phyloP scores from a whole-genome alignment of 2,113 vertebrate genomes.

The Corythoichthys intestinalis region DNA sequence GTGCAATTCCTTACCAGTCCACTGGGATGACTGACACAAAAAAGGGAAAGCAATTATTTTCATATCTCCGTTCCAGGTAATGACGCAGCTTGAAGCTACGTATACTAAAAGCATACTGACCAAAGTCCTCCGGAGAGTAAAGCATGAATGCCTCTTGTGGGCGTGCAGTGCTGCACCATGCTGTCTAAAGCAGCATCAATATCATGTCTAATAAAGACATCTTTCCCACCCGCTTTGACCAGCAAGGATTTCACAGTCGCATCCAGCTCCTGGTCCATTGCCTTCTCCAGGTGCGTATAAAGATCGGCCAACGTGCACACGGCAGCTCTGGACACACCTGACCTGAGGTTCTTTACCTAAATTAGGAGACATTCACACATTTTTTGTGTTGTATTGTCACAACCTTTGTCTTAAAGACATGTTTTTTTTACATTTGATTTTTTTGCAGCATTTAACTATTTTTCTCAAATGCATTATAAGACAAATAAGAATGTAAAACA shows the following conservation, averaged over 20 bases:
- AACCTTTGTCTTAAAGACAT: too few species aligned
- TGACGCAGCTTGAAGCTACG: not conserved
- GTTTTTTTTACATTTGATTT: too few species aligned
- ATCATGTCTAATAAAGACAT: conserved; percentile 90
- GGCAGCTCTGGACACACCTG: conserved; percentile 89
- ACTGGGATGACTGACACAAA: conserved; percentile 81
- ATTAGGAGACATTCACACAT: not conserved
- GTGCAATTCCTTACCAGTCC: conserved; percentile 82
- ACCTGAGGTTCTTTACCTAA: conserved; percentile 94
- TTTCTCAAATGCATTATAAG: too few species aligned
- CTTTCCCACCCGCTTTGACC: conserved; percentile 87
- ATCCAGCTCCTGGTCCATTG: conserved; percentile 94
- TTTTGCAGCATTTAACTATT: too few species aligned
- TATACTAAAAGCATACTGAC: conserved; percentile 60
- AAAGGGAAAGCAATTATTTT: not conserved
- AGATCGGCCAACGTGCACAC: conserved; percentile 86
- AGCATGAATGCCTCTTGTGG: conserved; percentile 79
- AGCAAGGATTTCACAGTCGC: conserved; percentile 82
- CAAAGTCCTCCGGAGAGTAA: conserved; percentile 86
- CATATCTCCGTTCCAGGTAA: not conserved
- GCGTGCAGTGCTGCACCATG: conserved; percentile 90
- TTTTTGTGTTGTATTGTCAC: too few species aligned
- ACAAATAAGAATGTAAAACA: too few species aligned
- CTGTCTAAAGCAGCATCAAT: conserved; percentile 85
- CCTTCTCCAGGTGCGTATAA: conserved; percentile 82